phyloP scores from a whole-genome alignment of 1,140 invertebrate species.

The Cecropterus lyciades region DNA sequence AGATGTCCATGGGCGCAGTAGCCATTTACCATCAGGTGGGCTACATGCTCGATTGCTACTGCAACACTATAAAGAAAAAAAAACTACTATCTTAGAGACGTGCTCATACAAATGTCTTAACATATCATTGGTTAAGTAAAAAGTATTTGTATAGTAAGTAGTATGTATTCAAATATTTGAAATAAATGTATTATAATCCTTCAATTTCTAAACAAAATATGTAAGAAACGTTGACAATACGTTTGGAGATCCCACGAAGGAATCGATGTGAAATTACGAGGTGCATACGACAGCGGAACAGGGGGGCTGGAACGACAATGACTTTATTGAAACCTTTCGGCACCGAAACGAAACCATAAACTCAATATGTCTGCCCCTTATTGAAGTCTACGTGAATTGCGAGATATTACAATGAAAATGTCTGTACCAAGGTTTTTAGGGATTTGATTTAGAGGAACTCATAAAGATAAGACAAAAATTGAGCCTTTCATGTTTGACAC shows the following conservation, averaged over 20 bases:
- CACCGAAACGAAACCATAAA: constrained; percentile 50
- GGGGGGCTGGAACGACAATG: constrained; percentile 45
- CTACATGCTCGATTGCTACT: too few species aligned
- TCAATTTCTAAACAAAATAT: not conserved
- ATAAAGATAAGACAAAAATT: too few species aligned
- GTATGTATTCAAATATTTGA: too few species aligned
- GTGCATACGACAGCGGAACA: constrained; percentile 44
- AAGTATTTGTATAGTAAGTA: too few species aligned
- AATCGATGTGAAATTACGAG: constrained; percentile 42
- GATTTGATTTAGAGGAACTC: not conserved
- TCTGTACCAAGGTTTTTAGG: not conserved
- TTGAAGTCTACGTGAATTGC: constrained; percentile 40
- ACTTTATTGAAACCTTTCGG: constrained; percentile 53
- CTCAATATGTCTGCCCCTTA: constrained; percentile 62
- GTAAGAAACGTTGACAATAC: constrained; percentile 1
- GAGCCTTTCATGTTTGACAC: too few species aligned
- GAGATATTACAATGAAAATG: constrained; percentile 18
- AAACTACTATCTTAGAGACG: too few species aligned
- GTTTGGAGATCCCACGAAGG: constrained; percentile 10
- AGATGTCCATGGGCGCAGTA: too few species aligned
- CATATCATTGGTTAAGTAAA: too few species aligned
- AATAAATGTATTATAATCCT: too few species aligned
- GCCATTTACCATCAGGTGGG: too few species aligned
- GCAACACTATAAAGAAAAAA: too few species aligned
- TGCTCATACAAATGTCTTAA: too few species aligned